phyloP scores from a whole-genome alignment of 2,797 vertebrate genomes.

The Sebastes trivittatus region DNA sequence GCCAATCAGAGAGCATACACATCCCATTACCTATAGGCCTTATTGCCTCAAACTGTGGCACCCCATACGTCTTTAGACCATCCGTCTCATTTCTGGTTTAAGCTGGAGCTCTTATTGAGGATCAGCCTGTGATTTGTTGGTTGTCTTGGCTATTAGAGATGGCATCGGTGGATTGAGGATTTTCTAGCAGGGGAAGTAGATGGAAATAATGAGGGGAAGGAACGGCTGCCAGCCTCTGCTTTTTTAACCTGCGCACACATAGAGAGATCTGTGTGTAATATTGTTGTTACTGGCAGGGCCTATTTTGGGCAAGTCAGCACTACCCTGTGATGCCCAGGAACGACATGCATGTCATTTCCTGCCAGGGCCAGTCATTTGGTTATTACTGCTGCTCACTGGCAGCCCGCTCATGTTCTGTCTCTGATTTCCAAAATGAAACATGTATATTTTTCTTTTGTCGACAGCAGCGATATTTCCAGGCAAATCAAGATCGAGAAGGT shows the following conservation, averaged over 20 bases:
- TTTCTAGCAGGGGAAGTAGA: conserved; percentile 66
- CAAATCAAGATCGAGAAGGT: conserved; percentile 71
- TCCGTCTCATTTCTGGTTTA: conserved; percentile 45
- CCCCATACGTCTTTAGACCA: conserved; percentile 44
- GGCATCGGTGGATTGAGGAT: conserved; percentile 67
- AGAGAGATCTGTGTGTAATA: conserved; percentile 72
- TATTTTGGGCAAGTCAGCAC: conserved; percentile 71
- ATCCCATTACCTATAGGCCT: conserved; percentile 25
- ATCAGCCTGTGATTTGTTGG: conserved; percentile 71
- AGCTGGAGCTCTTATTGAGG: conserved; percentile 50
- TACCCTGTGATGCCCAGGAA: conserved; percentile 72
- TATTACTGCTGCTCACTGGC: conserved; percentile 75
- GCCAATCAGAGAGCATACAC: conserved; percentile 9
- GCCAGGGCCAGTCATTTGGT: conserved; percentile 71
- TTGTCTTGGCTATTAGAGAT: conserved; percentile 73
- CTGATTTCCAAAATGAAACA: conserved; percentile 75
- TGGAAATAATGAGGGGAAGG: conserved; percentile 77
- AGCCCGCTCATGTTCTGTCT: conserved; percentile 68
- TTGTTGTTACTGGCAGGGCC: conserved; percentile 77
- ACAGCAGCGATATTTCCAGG: conserved; percentile 74
- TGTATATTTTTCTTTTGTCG: conserved; percentile 81
- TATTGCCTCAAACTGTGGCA: conserved; percentile 24
- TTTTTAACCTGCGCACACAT: conserved; percentile 63
- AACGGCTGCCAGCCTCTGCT: conserved; percentile 58
- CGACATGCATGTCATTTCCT: conserved; percentile 81